Conservation (phyloP, 1,140 invertebrate species). For the Tetramorium parvispinum region DNA sequence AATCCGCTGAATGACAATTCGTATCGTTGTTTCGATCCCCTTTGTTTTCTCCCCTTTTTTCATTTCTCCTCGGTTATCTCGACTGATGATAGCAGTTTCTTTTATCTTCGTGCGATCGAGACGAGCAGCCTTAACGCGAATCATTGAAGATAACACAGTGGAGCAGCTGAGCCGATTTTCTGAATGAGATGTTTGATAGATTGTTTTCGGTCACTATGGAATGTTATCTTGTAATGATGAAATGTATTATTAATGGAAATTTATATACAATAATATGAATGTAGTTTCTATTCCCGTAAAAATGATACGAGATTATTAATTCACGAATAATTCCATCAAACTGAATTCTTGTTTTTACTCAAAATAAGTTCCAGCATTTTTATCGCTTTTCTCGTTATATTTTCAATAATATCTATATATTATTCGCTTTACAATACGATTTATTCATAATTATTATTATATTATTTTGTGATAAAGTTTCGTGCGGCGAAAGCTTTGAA, state of each 20-base stretch:
- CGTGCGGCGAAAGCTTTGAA: not conserved
- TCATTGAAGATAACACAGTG: not conserved
- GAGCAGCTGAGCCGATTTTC: not conserved
- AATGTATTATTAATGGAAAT: not conserved
- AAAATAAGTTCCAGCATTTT: not conserved
- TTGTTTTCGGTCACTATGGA: not conserved
- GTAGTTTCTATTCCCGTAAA: not conserved
- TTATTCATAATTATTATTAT: not conserved
- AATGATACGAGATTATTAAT: not conserved
- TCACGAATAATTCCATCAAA: not conserved
- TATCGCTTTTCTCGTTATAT: not conserved
- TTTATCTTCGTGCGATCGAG: not conserved
- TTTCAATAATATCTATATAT: not conserved
- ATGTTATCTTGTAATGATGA: not conserved
- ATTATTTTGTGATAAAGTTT: not conserved
- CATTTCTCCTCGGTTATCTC: not conserved
- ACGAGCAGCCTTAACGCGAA: not conserved
- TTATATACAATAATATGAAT: not conserved
- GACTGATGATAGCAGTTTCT: not conserved
- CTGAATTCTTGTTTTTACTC: not conserved
- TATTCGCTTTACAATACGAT: not conserved
- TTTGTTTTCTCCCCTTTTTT: not conserved
- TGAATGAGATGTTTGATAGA: not conserved
- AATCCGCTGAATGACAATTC: conserved; percentile 74
- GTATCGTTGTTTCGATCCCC: conserved; percentile 55